Percentiles rank a stretch among this genome's conserved stretches.
Conservation (phyloP, 2,113 vertebrate genomes). For the Serinus canaria region DNA sequence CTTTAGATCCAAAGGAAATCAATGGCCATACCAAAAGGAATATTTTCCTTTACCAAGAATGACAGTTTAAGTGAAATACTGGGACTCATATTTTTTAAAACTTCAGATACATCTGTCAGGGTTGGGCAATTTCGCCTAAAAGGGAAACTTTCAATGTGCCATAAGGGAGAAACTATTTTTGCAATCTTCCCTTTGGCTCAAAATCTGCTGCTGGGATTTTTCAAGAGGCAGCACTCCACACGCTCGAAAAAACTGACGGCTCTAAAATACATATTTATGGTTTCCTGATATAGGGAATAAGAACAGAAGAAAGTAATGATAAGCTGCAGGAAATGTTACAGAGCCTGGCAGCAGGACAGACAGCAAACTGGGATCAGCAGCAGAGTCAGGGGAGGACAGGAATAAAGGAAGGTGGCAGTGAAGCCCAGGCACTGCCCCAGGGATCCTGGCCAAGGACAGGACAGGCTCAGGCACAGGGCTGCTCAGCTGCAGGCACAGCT, state of each 20-base stretch:
- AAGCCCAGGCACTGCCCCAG: not conserved
- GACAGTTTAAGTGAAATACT: slow-evolving; percentile 16
- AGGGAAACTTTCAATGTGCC: slow-evolving; percentile 44
- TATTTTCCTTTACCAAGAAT: not conserved
- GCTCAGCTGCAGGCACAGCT: not conserved
- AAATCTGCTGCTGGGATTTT: slow-evolving; percentile 55
- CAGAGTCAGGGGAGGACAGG: not conserved
- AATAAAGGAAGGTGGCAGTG: not conserved
- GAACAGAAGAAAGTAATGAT: slow-evolving; percentile 24
- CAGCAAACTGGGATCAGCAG: not conserved
- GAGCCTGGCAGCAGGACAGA: not conserved
- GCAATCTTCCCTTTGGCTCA: slow-evolving; percentile 54
- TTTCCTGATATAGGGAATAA: slow-evolving; percentile 29
- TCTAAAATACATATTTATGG: slow-evolving; percentile 54
- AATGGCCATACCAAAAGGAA: not conserved
- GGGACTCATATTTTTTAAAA: slow-evolving; percentile 31
- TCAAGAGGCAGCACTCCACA: not conserved
- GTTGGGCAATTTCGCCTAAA: slow-evolving; percentile 24
- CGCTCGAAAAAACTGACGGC: not conserved
- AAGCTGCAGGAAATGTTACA: not conserved
- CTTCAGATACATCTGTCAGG: slow-evolving; percentile 55
- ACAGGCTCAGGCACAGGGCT: not conserved
- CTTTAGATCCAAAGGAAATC: not conserved
- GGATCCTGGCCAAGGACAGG: not conserved
- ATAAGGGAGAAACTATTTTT: slow-evolving; percentile 67